A percentile compares a stretch with the other conserved stretches of the same genome.
phyloP scores from a whole-genome alignment of 1,140 invertebrate species.

The Rhyacophila brunnea region DNA sequence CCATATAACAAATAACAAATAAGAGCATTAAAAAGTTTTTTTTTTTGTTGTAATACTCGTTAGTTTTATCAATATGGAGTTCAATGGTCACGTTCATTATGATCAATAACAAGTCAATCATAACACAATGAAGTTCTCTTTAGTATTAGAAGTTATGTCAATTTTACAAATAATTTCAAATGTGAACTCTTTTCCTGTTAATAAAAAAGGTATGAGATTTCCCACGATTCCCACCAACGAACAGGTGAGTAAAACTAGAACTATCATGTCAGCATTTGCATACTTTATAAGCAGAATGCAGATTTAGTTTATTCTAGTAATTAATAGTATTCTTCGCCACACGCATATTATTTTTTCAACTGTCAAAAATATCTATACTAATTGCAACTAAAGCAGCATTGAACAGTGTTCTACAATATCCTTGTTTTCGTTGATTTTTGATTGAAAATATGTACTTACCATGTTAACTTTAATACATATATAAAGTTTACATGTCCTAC shows the following conservation, averaged over 20 bases:
- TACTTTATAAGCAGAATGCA: too few species aligned
- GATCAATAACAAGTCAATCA: conserved; percentile 1
- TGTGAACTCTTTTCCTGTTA: conserved; percentile 16
- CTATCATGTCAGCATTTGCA: too few species aligned
- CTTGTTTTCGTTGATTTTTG: not conserved
- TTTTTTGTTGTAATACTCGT: too few species aligned
- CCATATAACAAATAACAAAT: not conserved
- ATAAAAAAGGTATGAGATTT: conserved; percentile 11
- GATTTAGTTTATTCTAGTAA: too few species aligned
- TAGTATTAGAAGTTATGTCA: conserved; percentile 16
- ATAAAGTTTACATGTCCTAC: too few species aligned
- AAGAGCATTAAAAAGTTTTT: too few species aligned
- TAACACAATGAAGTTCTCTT: conserved; percentile 18
- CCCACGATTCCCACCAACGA: conserved; percentile 21
- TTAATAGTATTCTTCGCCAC: too few species aligned
- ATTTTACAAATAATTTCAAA: conserved; percentile 16
- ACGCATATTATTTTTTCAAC: too few species aligned
- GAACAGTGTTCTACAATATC: not conserved
- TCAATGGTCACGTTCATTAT: conserved; percentile 19
- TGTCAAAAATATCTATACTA: too few species aligned
- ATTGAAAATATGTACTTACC: not conserved
- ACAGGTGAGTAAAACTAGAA: conserved; percentile 17
- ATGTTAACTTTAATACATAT: too few species aligned
- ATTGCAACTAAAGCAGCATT: too few species aligned
- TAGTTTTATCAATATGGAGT: conserved; percentile 16